phyloP scores from a whole-genome alignment of 2,113 vertebrate genomes.

The Bucco capensis region DNA sequence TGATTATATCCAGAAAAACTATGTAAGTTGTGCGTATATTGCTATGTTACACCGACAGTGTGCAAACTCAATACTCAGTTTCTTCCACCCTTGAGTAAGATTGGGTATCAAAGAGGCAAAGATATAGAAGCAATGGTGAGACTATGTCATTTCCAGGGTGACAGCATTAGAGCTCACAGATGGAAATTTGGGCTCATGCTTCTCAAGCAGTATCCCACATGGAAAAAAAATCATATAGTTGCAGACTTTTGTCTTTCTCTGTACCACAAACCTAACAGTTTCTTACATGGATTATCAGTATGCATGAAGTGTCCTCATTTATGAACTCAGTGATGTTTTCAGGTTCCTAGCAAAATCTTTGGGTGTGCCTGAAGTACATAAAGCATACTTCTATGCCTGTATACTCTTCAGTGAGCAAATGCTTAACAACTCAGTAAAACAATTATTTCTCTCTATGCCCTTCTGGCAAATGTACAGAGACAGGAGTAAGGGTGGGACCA shows the following conservation, averaged over 20 bases:
- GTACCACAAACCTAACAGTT: not conserved
- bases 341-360: not conserved
- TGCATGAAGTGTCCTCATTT: not conserved
- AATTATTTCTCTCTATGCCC: not conserved
- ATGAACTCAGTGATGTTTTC: not conserved
- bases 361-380: not conserved
- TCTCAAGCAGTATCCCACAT: not conserved
- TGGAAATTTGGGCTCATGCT: not conserved
- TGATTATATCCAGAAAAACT: not conserved
- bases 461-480: not conserved
- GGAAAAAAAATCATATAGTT: not conserved
- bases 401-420: not conserved
- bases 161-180: not conserved
- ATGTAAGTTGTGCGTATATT: not conserved
- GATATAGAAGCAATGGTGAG: not conserved
- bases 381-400: not conserved
- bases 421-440: not conserved
- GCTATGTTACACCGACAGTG: not conserved
- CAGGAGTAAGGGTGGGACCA: accelerated
- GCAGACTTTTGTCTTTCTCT: not conserved
- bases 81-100: not conserved
- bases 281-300: not conserved
- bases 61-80: not conserved
- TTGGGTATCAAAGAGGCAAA: not conserved
- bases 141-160: not conserved